phyloP scores from a whole-genome alignment of 2,888 invertebrate species.

The Dicyrtoma fusca region DNA sequence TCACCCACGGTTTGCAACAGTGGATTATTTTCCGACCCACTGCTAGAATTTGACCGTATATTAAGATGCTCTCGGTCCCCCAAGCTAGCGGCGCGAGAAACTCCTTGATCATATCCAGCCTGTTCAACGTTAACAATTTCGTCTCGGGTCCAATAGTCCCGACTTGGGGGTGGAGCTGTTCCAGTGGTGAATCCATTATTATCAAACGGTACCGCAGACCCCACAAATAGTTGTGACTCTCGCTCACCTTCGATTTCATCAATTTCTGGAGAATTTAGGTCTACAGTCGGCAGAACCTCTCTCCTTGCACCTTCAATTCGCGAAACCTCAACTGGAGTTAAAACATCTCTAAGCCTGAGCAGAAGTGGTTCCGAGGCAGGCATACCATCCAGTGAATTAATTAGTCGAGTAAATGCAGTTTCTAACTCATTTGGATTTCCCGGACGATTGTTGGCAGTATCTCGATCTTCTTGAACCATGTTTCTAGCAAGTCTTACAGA shows the following conservation, averaged over 20 bases:
- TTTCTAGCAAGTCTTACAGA: no score
- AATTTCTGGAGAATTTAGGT: background rate
- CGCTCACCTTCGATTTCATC: background rate
- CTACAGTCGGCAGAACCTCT: background rate
- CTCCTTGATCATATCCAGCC: no score
- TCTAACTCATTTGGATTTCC: constrained; percentile 1
- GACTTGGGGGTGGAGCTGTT: no score
- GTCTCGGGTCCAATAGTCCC: no score
- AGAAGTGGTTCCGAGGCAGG: constrained; percentile 10
- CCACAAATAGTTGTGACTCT: constrained; percentile 16
- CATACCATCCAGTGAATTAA: background rate
- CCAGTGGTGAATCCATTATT: background rate
- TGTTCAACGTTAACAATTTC: no score
- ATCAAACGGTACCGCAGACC: constrained; percentile 13
- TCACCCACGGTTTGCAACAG: constrained; percentile 13
- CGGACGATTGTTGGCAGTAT: no score
- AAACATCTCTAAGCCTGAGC: constrained; percentile 10
- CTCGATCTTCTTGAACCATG: no score
- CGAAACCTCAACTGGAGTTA: constrained; percentile 14
- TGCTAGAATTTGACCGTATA: no score
- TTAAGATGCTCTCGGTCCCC: no score
- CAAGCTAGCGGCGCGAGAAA: no score
- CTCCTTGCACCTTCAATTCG: background rate
- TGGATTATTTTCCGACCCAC: background rate
- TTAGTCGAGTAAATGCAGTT: background rate